Percentiles rank a stretch among this genome's conserved stretches.
These are phyloP conservation scores for Caenorhabditis japonica DNA, from an alignment of 2,888 invertebrate species.

Conservation along the genomic window DNA sequence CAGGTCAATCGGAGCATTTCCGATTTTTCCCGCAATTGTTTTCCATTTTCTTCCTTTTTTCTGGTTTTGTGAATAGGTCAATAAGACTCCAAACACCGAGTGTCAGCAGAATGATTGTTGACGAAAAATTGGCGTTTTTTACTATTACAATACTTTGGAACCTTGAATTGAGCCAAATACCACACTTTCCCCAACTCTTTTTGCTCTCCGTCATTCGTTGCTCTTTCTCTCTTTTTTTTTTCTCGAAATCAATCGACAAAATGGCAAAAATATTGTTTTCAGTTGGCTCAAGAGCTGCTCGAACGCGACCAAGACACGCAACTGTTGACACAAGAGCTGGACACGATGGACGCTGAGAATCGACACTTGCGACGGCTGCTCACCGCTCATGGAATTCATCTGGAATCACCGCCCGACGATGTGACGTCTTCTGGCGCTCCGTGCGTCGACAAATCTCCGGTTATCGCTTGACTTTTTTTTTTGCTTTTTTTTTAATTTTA, in stretches of 20 bases:
- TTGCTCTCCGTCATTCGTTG: not conserved
- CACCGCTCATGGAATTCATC: conserved; percentile 55
- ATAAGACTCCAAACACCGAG: too few species aligned
- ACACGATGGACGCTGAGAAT: conserved; percentile 53
- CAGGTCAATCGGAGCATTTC: too few species aligned
- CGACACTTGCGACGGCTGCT: conserved; percentile 53
- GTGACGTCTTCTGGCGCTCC: conserved; percentile 1
- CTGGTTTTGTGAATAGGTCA: too few species aligned
- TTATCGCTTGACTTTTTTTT: conserved; percentile 20
- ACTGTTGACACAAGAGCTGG: conserved; percentile 45
- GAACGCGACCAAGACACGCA: conserved; percentile 57
- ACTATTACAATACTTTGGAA: too few species aligned
- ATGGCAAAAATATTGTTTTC: conserved; percentile 19
- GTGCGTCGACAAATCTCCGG: conserved; percentile 6
- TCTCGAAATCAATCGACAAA: not conserved
- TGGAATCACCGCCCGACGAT: conserved; percentile 19
- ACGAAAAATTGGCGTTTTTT: too few species aligned
- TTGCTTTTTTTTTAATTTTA: too few species aligned
- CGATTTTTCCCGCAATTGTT: too few species aligned
- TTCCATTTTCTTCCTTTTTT: too few species aligned
- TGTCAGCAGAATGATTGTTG: too few species aligned
- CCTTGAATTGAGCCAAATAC: too few species aligned
- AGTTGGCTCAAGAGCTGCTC: conserved; percentile 59
- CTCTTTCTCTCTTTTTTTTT: not conserved
- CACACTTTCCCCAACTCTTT: not conserved